A percentile compares a stretch with the other conserved stretches of the same genome.
Conservation (phyloP, 2,797 vertebrate genomes). For the Miopithecus talapoin region DNA sequence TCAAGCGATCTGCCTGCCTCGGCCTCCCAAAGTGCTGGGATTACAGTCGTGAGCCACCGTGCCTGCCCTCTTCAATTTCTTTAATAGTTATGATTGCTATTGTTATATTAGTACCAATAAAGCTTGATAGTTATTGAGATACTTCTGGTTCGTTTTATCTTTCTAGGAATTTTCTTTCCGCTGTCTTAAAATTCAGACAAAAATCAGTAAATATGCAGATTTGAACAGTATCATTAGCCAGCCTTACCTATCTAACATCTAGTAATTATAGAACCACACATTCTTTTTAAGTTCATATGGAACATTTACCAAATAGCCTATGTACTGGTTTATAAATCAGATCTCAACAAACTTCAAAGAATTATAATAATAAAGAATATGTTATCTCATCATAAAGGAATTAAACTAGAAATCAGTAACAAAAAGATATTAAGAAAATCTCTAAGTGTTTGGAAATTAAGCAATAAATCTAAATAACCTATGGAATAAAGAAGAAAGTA, state of each 20-base stretch:
- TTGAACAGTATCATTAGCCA: background rate
- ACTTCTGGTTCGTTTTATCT: background rate
- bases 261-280: background rate
- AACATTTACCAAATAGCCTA: background rate
- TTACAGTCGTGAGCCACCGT: too few species aligned
- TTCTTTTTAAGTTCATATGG: background rate
- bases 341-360: background rate
- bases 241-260: background rate
- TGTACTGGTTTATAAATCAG: background rate
- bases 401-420: background rate
- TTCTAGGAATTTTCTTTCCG: background rate
- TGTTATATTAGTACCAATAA: background rate
- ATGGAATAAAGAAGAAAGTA: background rate
- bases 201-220: background rate
- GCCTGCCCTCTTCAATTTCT: background rate
- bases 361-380: background rate
- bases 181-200: slow-evolving; percentile 27
- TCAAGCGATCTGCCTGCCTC: too few species aligned
- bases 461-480: background rate
- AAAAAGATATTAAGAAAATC: background rate
- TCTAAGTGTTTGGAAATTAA: background rate
- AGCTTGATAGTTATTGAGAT: background rate
- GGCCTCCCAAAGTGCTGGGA: too few species aligned
- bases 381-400: background rate
- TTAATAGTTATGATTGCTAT: background rate